Conservation (phyloP, 1,140 invertebrate species). For the Mactra quadrangularis region DNA sequence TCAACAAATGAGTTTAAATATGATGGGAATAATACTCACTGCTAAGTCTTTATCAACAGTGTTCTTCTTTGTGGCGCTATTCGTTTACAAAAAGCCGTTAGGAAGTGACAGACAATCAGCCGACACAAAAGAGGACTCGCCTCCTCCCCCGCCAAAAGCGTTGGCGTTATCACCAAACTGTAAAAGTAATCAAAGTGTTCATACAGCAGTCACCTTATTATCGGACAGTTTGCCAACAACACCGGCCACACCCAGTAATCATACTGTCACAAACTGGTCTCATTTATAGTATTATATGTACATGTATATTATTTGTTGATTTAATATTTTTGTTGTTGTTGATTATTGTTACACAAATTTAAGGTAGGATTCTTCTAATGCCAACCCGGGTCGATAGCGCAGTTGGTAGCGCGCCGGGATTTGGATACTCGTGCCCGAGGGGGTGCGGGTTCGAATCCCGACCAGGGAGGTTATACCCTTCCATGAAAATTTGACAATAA, state of each 20-base stretch:
- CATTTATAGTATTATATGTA: constrained; percentile 12
- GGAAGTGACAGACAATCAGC: constrained; percentile 26
- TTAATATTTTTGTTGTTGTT: too few species aligned
- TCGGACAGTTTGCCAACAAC: constrained; percentile 55
- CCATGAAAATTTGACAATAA: too few species aligned
- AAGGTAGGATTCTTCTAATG: too few species aligned
- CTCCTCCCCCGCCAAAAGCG: constrained; percentile 39
- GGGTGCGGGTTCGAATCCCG: too few species aligned
- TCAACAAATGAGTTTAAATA: constrained; percentile 78
- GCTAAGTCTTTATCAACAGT: constrained; percentile 74
- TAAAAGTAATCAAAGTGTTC: constrained; percentile 58
- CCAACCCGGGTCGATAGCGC: too few species aligned
- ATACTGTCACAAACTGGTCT: constrained; percentile 11
- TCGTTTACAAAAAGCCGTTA: constrained; percentile 75
- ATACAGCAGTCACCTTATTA: constrained; percentile 55
- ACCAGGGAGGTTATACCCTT: too few species aligned
- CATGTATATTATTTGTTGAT: too few species aligned
- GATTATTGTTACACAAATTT: too few species aligned
- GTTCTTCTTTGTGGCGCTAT: constrained; percentile 76
- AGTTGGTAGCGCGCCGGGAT: too few species aligned
- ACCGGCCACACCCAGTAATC: constrained; percentile 33
- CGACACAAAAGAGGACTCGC: constrained; percentile 19
- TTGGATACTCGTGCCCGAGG: too few species aligned
- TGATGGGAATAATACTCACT: constrained; percentile 70
- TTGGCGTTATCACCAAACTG: constrained; percentile 39